phyloP scores from a whole-genome alignment of 2,797 vertebrate genomes.

The Muscicapa comitata region DNA sequence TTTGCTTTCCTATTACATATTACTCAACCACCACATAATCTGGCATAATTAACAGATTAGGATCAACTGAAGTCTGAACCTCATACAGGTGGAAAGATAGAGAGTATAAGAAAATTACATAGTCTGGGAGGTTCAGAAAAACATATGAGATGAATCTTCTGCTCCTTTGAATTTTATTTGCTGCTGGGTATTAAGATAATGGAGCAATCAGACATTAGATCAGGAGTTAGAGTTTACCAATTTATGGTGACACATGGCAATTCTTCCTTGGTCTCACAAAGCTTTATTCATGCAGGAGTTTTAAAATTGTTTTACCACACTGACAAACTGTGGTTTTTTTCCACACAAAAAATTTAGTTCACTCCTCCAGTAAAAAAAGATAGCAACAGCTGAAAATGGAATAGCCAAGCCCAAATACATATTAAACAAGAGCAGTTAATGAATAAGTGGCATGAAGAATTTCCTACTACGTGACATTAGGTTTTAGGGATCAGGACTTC shows the following conservation, averaged over 20 bases:
- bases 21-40: background rate
- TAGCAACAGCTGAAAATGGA: conserved; percentile 29
- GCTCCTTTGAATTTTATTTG: background rate
- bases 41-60: conserved; percentile 26
- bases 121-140: background rate
- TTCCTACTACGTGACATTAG: conserved; percentile 22
- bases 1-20: conserved; percentile 1
- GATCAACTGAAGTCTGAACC: background rate
- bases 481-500: conserved; percentile 6
- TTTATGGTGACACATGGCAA: background rate
- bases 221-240: background rate
- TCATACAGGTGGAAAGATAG: background rate
- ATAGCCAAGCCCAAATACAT: background rate
- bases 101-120: background rate
- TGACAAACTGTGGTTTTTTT: background rate
- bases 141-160: background rate
- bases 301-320: background rate
- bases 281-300: background rate
- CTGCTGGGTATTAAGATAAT: background rate
- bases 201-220: background rate
- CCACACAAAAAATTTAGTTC: background rate
- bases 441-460: conserved; percentile 21
- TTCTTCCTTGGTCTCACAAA: background rate
- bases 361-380: background rate
- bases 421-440: conserved; percentile 6